phyloP scores from a whole-genome alignment of 2,888 invertebrate species.

The Dicyrtoma fusca region DNA sequence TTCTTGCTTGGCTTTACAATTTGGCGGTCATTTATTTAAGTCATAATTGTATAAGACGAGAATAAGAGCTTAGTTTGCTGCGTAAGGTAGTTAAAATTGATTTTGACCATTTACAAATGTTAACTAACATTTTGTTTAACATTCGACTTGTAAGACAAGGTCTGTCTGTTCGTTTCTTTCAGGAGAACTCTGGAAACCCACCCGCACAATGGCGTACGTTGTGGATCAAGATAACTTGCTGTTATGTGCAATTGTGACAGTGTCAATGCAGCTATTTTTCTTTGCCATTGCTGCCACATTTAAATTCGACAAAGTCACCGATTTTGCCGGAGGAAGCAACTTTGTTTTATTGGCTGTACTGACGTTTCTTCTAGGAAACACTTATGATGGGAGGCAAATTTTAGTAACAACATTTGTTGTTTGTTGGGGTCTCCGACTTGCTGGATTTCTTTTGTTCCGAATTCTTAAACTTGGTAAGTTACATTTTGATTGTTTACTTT shows the following conservation, averaged over 20 bases:
- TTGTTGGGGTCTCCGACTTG: slow-evolving; percentile 83
- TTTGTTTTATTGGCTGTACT: slow-evolving; percentile 86
- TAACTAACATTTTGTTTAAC: too few relatives aligned
- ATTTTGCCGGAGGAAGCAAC: slow-evolving; percentile 91
- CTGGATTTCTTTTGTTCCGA: slow-evolving; percentile 85
- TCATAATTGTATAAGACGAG: too few relatives aligned
- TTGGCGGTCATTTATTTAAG: too few relatives aligned
- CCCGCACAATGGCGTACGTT: slow-evolving; percentile 23
- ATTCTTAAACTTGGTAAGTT: slow-evolving; percentile 78
- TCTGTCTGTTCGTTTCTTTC: too few relatives aligned
- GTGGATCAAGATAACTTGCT: slow-evolving; percentile 82
- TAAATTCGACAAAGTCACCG: slow-evolving; percentile 87
- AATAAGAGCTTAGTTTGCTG: too few relatives aligned
- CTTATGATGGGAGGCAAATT: slow-evolving; percentile 84
- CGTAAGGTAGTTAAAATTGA: too few relatives aligned
- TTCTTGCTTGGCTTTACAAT: too few relatives aligned
- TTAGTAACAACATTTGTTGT: slow-evolving; percentile 87
- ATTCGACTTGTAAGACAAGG: too few relatives aligned
- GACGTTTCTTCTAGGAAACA: slow-evolving; percentile 84
- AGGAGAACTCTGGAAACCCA: too few relatives aligned
- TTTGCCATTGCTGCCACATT: slow-evolving; percentile 83
- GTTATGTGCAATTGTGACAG: slow-evolving; percentile 82
- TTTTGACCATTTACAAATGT: too few relatives aligned
- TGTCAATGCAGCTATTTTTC: slow-evolving; percentile 83
- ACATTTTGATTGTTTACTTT: too few relatives aligned